phyloP scores from a whole-genome alignment of 30 jellyfish, hydroid and myxozoan genomes.

The Rhopilema esculentum region DNA sequence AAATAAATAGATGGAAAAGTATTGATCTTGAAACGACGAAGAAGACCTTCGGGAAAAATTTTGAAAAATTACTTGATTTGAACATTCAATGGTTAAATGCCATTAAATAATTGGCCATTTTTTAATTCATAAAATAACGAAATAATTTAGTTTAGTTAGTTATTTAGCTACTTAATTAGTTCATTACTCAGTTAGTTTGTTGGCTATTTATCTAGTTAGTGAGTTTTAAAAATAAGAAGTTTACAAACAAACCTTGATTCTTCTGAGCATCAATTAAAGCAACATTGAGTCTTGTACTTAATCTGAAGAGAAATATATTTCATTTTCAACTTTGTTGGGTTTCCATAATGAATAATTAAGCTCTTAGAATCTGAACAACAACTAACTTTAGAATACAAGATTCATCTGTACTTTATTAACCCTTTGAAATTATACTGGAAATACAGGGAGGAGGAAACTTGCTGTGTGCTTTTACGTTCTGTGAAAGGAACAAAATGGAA shows the following conservation, averaged over 20 bases:
- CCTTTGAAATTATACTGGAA: background rate
- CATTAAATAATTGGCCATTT: too few species aligned
- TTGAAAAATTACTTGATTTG: background rate
- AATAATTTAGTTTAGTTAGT: too few species aligned
- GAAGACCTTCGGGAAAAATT: slow-evolving; percentile 16
- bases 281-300: slow-evolving; percentile 37
- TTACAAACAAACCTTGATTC: slow-evolving; percentile 10
- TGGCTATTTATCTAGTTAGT: slow-evolving; percentile 2
- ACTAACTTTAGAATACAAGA: too few species aligned
- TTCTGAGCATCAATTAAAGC: slow-evolving; percentile 24
- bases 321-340: background rate
- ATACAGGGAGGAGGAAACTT: too few species aligned
- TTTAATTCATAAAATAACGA: too few species aligned
- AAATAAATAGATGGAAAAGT: slow-evolving; percentile 10
- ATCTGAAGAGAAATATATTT: background rate
- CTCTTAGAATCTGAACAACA: too few species aligned
- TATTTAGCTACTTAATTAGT: too few species aligned
- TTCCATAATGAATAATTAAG: background rate
- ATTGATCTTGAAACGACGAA: slow-evolving; percentile 48
- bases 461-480: background rate
- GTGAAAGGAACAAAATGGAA: too few species aligned
- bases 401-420: too few species aligned
- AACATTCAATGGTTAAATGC: background rate
- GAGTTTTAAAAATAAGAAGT: too few species aligned
- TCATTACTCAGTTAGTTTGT: slow-evolving; percentile 5